Evolutionary conservation across 1,140 invertebrate species (phyloP).

Genomic region (Zaprionus nigranus): DNA sequence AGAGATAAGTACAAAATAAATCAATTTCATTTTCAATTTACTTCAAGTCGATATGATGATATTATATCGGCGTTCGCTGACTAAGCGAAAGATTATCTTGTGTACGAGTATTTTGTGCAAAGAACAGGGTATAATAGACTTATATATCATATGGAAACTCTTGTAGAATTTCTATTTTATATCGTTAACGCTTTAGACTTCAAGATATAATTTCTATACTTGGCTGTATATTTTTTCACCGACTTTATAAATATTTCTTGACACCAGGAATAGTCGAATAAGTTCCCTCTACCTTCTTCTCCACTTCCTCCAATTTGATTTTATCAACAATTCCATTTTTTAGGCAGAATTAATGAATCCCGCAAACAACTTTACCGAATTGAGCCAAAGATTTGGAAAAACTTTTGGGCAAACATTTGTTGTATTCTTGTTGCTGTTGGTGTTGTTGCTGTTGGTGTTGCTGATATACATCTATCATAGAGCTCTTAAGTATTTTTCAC

Average conservation of each 20-base stretch:
- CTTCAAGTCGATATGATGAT: slow-evolving; percentile 17
- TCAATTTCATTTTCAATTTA: slow-evolving; percentile 40
- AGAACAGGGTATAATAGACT: not conserved
- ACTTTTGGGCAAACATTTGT: slow-evolving; percentile 44
- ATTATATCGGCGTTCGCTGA: not conserved
- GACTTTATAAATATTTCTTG: not conserved
- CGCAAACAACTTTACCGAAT: slow-evolving; percentile 48
- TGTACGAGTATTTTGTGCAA: not conserved
- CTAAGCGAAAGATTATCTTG: not conserved
- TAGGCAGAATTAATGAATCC: slow-evolving; percentile 68
- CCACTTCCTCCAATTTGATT: slow-evolving; percentile 44
- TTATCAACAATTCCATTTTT: slow-evolving; percentile 49
- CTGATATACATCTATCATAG: slow-evolving; percentile 69
- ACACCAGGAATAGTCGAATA: not conserved
- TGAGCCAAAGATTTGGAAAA: slow-evolving; percentile 50
- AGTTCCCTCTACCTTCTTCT: not conserved
- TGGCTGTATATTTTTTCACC: too few species aligned
- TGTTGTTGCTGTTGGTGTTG: slow-evolving; percentile 15
- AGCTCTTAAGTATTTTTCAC: slow-evolving; percentile 64
- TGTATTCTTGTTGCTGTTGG: slow-evolving; percentile 33
- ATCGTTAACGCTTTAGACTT: too few species aligned
- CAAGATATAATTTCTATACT: too few species aligned
- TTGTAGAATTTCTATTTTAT: too few species aligned
- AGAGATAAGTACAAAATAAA: slow-evolving; percentile 29
- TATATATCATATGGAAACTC: too few species aligned